A percentile compares a stretch with the other conserved stretches of the same genome.
Evolutionary conservation across 2,888 invertebrate species (phyloP).

Genomic region (Lasioglossum zephyrum): DNA sequence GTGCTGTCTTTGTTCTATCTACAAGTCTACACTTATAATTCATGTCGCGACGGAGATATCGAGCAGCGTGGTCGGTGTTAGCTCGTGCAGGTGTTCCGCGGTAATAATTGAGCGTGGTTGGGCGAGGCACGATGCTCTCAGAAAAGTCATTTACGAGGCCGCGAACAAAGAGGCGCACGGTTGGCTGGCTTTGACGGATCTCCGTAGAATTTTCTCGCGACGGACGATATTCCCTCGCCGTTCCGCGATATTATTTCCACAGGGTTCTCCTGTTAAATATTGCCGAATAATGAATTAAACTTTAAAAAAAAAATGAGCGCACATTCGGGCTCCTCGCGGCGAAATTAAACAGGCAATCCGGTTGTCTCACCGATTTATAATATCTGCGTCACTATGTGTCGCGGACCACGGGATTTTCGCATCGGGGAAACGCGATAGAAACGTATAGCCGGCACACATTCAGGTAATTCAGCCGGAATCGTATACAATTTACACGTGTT

Average conservation of each 20-base stretch:
- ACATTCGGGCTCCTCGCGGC: neutral
- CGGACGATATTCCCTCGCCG: neutral
- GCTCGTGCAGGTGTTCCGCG: conserved; percentile 16
- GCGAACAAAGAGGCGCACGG: conserved; percentile 26
- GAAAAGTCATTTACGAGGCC: conserved; percentile 45
- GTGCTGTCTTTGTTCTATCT: too few relatives aligned
- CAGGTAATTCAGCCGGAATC: conserved; percentile 14
- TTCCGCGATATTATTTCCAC: conserved; percentile 5
- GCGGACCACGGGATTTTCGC: neutral
- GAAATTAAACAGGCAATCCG: conserved; percentile 1
- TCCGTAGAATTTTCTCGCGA: neutral
- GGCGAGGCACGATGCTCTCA: conserved; percentile 40
- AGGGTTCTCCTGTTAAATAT: neutral
- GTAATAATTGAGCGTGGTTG: conserved; percentile 51
- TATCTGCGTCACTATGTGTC: neutral
- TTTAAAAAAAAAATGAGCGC: too few relatives aligned
- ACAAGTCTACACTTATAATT: conserved; percentile 23
- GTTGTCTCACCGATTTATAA: neutral
- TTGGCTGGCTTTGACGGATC: conserved; percentile 28
- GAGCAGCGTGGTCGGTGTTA: conserved; percentile 4
- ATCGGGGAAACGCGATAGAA: conserved; percentile 3
- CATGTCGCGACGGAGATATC: conserved; percentile 34
- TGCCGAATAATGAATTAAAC: neutral
- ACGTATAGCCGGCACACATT: conserved; percentile 6
- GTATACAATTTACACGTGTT: neutral